Conservation (phyloP, 1,140 invertebrate genomes). For the Brachionus calyciflorus region DNA sequence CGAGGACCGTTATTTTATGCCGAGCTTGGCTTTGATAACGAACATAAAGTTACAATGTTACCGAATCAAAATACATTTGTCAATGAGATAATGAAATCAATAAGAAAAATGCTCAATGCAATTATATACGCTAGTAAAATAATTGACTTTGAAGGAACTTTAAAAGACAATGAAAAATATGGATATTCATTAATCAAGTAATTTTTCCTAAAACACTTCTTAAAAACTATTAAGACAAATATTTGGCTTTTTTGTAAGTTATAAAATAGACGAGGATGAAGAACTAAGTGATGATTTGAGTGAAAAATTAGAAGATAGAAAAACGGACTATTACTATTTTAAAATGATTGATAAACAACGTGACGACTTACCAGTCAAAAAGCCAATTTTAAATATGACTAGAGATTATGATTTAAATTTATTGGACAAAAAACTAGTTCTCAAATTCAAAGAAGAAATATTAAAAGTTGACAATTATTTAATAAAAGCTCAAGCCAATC, state of each 20-base stretch:
- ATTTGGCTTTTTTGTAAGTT: neutral
- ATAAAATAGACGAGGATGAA: conserved; percentile 21
- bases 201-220: neutral
- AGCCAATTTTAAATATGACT: neutral
- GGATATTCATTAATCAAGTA: conserved; percentile 1
- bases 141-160: conserved; percentile 12
- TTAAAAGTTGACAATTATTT: conserved; percentile 24
- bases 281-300: conserved; percentile 2
- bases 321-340: conserved; percentile 22
- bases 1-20: neutral
- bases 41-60: neutral
- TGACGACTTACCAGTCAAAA: conserved; percentile 26
- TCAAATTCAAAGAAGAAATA: conserved; percentile 28
- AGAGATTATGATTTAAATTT: conserved; percentile 41
- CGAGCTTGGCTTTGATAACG: conserved; percentile 8
- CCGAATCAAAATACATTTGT: neutral
- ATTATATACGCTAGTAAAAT: neutral
- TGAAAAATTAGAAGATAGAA: conserved; percentile 6
- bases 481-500: conserved; percentile 22
- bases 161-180: conserved; percentile 35
- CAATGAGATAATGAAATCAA: neutral
- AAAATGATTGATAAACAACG: conserved; percentile 19
- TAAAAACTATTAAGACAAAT: neutral
- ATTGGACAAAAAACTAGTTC: neutral
- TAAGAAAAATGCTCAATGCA: neutral